A percentile compares a stretch with the other conserved stretches of the same genome.
phyloP scores from a whole-genome alignment of 2,113 vertebrate genomes.

The Eurypyga helias region DNA sequence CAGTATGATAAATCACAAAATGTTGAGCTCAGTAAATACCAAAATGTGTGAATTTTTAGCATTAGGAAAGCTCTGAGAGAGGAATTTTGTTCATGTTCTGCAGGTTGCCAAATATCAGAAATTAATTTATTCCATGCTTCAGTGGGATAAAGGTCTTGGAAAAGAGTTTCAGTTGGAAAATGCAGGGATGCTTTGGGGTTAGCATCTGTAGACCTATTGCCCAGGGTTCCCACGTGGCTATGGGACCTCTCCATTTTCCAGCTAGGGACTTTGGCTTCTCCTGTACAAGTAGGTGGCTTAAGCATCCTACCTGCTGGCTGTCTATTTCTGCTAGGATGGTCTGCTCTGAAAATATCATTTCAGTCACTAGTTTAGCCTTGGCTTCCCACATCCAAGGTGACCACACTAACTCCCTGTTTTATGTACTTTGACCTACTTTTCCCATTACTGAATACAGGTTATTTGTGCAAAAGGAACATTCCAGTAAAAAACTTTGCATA shows the following conservation, averaged over 20 bases:
- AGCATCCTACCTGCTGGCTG: background rate
- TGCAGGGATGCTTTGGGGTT: background rate
- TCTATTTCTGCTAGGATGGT: background rate
- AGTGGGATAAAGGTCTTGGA: background rate
- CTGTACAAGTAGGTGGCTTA: background rate
- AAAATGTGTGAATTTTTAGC: background rate
- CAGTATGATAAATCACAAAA: background rate
- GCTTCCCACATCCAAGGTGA: background rate
- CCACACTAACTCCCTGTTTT: background rate
- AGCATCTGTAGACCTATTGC: background rate
- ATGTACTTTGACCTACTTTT: background rate
- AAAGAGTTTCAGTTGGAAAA: background rate
- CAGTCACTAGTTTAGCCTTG: background rate
- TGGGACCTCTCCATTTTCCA: background rate
- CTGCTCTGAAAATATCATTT: background rate
- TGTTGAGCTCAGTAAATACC: background rate
- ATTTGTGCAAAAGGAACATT: background rate
- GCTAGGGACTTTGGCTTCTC: background rate
- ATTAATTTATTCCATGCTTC: background rate
- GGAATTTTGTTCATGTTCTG: background rate
- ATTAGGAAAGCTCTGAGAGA: background rate
- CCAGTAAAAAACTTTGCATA: background rate
- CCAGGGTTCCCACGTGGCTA: rapidly evolving
- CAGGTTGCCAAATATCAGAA: background rate
- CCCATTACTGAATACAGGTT: background rate